Conservation (phyloP, 1,140 invertebrate genomes). For the Lepidostoma basale region DNA sequence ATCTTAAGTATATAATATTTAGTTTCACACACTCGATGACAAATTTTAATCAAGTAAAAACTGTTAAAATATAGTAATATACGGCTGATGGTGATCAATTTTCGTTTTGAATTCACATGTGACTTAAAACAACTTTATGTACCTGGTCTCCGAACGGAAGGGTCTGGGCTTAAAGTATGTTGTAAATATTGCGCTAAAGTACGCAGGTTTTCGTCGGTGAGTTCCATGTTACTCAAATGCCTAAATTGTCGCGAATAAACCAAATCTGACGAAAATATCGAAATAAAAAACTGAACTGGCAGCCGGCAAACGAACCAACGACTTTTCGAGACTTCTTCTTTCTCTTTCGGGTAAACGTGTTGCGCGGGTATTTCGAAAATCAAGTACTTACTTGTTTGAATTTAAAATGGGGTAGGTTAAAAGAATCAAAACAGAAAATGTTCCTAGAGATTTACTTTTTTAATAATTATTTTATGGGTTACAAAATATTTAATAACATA, state of each 20-base stretch:
- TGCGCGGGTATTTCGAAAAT: too few species aligned
- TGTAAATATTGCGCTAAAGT: conserved; percentile 83
- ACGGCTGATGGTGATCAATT: not conserved
- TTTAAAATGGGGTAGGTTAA: too few species aligned
- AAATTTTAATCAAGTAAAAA: not conserved
- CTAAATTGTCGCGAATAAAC: not conserved
- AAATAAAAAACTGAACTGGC: not conserved
- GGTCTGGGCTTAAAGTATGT: conserved; percentile 87
- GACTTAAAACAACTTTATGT: conserved; percentile 50
- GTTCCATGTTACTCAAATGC: conserved; percentile 68
- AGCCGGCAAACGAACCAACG: conserved; percentile 13
- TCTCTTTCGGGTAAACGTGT: not conserved
- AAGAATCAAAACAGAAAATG: too few species aligned
- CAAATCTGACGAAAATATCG: not conserved
- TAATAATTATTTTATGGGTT: too few species aligned
- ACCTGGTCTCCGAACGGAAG: conserved; percentile 82
- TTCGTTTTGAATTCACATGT: conserved; percentile 10
- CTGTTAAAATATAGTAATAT: not conserved
- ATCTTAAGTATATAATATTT: not conserved
- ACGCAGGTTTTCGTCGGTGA: conserved; percentile 81
- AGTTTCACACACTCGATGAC: not conserved
- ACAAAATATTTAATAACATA: too few species aligned
- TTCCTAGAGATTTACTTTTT: too few species aligned
- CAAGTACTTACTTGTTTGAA: too few species aligned
- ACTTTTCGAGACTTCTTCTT: conserved; percentile 14